Evolutionary conservation across 2,797 vertebrate species (phyloP), one percentile per base, ranked within the genome.

Genomic region (Ctenopoma kingsleyae): DNA sequence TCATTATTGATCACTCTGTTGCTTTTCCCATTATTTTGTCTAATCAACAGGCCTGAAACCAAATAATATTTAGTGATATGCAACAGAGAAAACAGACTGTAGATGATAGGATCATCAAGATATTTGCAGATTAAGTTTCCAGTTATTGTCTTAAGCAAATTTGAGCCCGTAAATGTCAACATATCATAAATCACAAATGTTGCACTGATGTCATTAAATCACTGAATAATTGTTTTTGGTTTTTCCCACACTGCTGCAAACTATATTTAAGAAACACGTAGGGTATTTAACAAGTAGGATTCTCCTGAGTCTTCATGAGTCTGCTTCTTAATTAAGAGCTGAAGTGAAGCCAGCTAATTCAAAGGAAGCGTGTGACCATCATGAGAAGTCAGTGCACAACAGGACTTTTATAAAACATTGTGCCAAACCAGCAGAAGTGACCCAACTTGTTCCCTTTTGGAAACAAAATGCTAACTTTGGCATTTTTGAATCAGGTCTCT

Each of bases 321-420:
- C 52, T 25, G 22, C 32, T 41, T 55, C 23, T 61, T 76, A 85
- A 78, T 82, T 69, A 85, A 72, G 30, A 74, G 16, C 35, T 57
- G 32, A 40, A 75, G 50, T 55, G 40, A 78, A 71, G 78, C 41
- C 44, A 51, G 71, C 61, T 35, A 30, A 61, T 0, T 20, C 30
- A 69, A 40, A 22, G 47, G 38, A 52, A 27, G 36, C 17, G 0
- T 11, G 6, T 57, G 56, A 73, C 51, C 32, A 5, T 43, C 13
- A 38, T 8, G 9, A 6, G 22, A 20, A 19, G 23, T 57, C 59
- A 25, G 8, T 5, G 6, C 7, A 0, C 25, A 46, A 3, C 0
- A 38, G 8, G 22, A 23, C 27, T 5, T 12, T 0, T 12, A 2
- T 22, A 23, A 20, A 55, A 56, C 25, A 30, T 6, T 2, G 41